Conservation (phyloP, 2,113 vertebrate genomes). For the Xiphophorus couchianus region DNA sequence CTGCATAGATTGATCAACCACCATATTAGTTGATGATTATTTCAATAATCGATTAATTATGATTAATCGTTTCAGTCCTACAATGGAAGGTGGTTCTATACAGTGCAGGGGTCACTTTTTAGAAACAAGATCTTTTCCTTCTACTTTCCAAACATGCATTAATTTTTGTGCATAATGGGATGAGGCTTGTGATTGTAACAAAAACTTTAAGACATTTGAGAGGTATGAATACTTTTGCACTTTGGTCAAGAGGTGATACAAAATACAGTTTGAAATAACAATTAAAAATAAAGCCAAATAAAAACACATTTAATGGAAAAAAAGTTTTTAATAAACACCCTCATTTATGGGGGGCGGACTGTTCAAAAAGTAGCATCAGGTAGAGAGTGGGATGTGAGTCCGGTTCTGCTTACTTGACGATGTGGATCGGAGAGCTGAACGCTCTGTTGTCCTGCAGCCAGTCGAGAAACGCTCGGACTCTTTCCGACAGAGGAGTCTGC, state of each 20-base stretch:
- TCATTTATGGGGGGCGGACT: not conserved
- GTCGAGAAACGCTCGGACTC: conserved; percentile 87
- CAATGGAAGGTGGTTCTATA: no score
- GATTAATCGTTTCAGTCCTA: no score
- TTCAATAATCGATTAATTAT: no score
- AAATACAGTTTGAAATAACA: not conserved
- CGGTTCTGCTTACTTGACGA: conserved; percentile 89
- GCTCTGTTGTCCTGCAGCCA: conserved; percentile 92
- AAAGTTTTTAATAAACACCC: no score
- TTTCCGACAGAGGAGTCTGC: conserved; percentile 87
- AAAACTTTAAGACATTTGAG: not conserved
- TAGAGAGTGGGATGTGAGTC: not conserved
- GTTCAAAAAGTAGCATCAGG: not conserved
- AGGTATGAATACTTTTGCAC: not conserved
- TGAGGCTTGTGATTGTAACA: not conserved
- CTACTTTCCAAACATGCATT: no score
- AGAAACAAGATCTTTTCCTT: no score
- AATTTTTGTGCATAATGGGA: no score
- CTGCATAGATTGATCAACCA: no score
- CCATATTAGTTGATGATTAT: no score
- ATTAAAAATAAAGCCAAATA: not conserved
- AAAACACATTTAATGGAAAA: not conserved
- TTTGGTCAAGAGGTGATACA: not conserved
- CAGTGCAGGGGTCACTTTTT: no score
- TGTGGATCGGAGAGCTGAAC: conserved; percentile 84